Evolutionary conservation across 2,797 vertebrate genomes (phyloP), one percentile per base, ranked within the genome.

Genomic region (Gallinago nigripennis): DNA sequence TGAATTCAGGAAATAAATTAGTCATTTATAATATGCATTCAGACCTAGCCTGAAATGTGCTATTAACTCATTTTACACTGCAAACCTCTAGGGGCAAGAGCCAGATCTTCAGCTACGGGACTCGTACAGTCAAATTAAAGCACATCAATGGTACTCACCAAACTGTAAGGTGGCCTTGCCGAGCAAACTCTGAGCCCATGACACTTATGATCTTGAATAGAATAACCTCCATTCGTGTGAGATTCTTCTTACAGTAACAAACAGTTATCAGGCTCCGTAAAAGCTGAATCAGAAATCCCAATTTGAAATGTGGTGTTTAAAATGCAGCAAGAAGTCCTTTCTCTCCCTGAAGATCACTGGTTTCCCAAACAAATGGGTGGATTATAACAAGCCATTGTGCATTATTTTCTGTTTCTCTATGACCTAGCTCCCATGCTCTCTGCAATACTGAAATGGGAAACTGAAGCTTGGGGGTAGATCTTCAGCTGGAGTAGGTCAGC

Each of bases 361-460:
- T 54, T 51, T 70, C 80, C 65, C 73, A 27, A 46, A 18, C 41
- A 37, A 31, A 14, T 0, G 7, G 75, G 24, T 3, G 3, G 80
- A 63, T 28, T 87, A 20, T 54, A 81, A 90, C 37, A 64, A 88
- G n/a, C 57, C 84, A 56, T 71, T 89, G 92, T 93, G 82, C 2
- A 78, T 92, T 88, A 87, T 94, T 73, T 91, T 41, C 87, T 81
- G 65, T 46, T 68, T 69, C 64, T 19, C 78, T 58, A 3, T 80
- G 82, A 69, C 84, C 75, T 84, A 1, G 75, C 39, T 54, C 57
- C 76, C 25, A 1, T 58, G 69, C 28, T 58, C 68, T 15, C 85
- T 89, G 82, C 6, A 37, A 5, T 6, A 17, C 48, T 73, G 64
- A 28, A 41, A 50, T 28, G 76, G 79, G 61, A 86, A 79, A 69